Base-by-base conservation (phyloP, 2,888 invertebrate species). In the Ormyrus thymus region DNA sequence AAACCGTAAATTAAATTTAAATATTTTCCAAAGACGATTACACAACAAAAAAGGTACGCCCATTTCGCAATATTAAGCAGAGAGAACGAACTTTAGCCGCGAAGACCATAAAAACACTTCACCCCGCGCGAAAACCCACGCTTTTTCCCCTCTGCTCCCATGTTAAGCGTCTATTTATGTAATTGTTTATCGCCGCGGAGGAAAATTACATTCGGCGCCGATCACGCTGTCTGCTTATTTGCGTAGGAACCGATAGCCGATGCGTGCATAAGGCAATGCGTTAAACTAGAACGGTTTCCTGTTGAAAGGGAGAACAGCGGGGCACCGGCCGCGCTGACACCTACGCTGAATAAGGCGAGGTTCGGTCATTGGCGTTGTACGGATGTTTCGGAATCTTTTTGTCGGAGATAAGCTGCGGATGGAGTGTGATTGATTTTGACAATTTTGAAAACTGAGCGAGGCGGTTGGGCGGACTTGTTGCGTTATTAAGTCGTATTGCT, bases 231-330 rank as follows among this genome's bases (percentile, higher is more conserved):
- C 48, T 50, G 45, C 55, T 72, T 72, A 73, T 68, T 73, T 73
- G 73, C 73, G 73, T 78, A 78, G 69, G 78, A 50, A 68, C 61
- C 61, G 64, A 76, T 70, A 29, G 64, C 15, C 51, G 29, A 65
- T 43, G 50, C 48, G 3, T 45, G 15, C n/a, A 45, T 13, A 53
- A 29, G 3, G 9, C 43, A 45, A 43, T 13, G 15, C 9, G 58
- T 68, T 56, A 78, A 78, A 73, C 62, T 73, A 68, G 61, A 68
- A 78, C 59, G 56, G 50, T 78, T 78, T 78, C 78, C 69, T 78
- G 68, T 73, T 56, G 78, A 64, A 73, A 73, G 75, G 61, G 62
- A 61, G 29, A 71, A 73, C 62, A 50, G 66, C 9, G 61, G 55
- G 15, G 11, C 8, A 72, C 46, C 6, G 50, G 11, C 13, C 11